Percentiles rank a stretch among this genome's conserved stretches.
These are phyloP conservation scores for Lutjanus argentimaculatus DNA, from an alignment of 2,797 vertebrate genomes.

Conservation along the genomic window DNA sequence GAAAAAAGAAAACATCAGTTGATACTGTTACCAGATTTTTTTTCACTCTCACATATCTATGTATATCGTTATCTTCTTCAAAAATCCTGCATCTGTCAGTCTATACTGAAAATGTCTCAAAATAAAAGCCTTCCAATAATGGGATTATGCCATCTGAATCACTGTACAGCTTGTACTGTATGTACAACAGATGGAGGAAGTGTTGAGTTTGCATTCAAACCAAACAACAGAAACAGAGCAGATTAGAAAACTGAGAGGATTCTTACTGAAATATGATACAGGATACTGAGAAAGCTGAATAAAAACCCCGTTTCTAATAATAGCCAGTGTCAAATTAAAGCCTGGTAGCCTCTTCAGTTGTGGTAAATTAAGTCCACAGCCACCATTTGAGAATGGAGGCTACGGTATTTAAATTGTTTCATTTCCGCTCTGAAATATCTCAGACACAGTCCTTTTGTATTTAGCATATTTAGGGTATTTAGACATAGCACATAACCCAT, in stretches of 20 bases:
- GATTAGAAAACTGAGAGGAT: constrained; percentile 9
- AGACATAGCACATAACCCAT: constrained; percentile 22
- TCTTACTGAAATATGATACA: neutral
- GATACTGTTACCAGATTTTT: neutral
- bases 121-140: constrained; percentile 1
- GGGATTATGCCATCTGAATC: neutral
- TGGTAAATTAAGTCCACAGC: constrained; percentile 48
- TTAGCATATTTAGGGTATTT: constrained; percentile 48
- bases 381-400: constrained; percentile 19
- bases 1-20: neutral
- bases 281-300: constrained; percentile 9
- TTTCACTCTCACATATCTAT: neutral
- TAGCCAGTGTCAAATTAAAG: constrained; percentile 36
- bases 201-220: constrained; percentile 17
- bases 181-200: neutral
- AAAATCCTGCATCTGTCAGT: neutral
- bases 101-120: neutral
- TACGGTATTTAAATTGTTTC: constrained; percentile 36
- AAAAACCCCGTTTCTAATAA: constrained; percentile 40
- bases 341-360: constrained; percentile 26
- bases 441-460: constrained; percentile 28
- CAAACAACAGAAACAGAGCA: constrained; percentile 3
- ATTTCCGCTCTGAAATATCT: constrained; percentile 31
- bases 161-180: neutral
- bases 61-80: neutral